These are phyloP conservation scores for Acleris laterana DNA, from an alignment of 2,888 invertebrate genomes.

Conservation along the genomic window DNA sequence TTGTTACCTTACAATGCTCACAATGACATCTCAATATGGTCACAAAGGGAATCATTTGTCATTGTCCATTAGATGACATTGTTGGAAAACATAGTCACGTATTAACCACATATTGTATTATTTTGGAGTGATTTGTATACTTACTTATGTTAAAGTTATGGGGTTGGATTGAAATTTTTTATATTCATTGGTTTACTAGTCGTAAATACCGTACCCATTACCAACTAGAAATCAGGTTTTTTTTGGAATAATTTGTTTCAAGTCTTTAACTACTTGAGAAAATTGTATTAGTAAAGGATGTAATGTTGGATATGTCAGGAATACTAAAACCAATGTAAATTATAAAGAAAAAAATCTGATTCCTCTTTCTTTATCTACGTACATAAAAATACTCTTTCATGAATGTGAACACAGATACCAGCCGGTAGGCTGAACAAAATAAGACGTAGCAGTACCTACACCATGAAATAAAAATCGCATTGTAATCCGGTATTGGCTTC, in stretches of 20 bases:
- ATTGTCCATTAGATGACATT: conserved; percentile 81
- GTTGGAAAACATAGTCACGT: conserved; percentile 56
- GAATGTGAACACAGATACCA: conserved; percentile 2
- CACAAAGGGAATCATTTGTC: conserved; percentile 80
- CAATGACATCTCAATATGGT: conserved; percentile 77
- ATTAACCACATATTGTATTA: conserved; percentile 27
- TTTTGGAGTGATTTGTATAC: neutral
- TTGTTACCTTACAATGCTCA: conserved; percentile 64
- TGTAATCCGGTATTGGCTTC: conserved; percentile 84
- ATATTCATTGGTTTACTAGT: neutral
- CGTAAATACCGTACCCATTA: too few relatives aligned
- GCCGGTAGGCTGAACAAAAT: conserved; percentile 26
- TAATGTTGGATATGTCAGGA: too few relatives aligned
- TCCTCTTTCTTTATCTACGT: too few relatives aligned
- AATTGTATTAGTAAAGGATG: too few relatives aligned
- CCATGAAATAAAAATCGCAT: conserved; percentile 83
- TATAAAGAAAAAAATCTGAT: too few relatives aligned
- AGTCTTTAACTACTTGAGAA: too few relatives aligned
- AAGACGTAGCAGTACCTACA: conserved; percentile 53
- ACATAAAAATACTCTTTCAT: neutral
- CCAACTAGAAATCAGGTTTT: too few relatives aligned
- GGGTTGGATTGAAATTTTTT: too few relatives aligned
- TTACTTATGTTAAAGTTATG: neutral
- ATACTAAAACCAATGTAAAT: too few relatives aligned
- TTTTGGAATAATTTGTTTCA: too few relatives aligned